Evolutionary conservation across 2,113 vertebrate species (phyloP).

Genomic region (Corapipo altera): DNA sequence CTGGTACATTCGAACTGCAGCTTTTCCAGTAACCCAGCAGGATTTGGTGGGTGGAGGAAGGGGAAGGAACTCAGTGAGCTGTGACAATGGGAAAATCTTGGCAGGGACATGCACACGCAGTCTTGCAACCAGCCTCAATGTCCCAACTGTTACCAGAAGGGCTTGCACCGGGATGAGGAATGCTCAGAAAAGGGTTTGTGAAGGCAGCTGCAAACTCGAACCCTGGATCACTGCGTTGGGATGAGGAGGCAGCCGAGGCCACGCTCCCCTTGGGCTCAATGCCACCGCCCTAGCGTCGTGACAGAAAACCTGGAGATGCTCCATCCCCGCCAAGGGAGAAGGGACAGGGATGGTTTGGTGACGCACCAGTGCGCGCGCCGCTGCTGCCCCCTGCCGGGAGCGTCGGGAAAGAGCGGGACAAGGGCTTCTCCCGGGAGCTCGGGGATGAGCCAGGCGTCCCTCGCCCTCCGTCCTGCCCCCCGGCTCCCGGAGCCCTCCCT

Average conservation of each 20-base stretch:
- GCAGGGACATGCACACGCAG: neutral
- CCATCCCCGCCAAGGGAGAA: neutral
- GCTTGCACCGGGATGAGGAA: neutral
- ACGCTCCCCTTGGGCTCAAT: neutral
- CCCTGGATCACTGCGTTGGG: rapidly evolving
- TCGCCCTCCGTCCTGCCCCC: neutral
- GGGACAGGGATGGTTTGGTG: no score
- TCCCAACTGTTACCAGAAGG: conserved; percentile 22
- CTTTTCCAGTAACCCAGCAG: conserved; percentile 66
- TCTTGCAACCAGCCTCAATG: neutral
- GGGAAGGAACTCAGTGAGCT: conserved; percentile 52
- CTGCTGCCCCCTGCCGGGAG: conserved; percentile 28
- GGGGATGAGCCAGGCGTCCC: neutral
- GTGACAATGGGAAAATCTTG: conserved; percentile 58
- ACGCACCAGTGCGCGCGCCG: neutral
- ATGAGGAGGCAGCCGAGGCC: neutral
- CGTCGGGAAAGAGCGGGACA: no score
- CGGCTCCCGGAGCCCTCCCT: rapidly evolving
- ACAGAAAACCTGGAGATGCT: rapidly evolving
- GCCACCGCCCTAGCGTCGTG: rapidly evolving
- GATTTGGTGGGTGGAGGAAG: conserved; percentile 62
- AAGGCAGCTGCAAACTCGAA: neutral
- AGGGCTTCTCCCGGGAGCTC: neutral
- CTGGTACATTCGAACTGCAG: neutral
- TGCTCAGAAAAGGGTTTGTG: neutral